Base-by-base conservation (phyloP, 1,140 invertebrate species). In the Danaus melanippus region DNA sequence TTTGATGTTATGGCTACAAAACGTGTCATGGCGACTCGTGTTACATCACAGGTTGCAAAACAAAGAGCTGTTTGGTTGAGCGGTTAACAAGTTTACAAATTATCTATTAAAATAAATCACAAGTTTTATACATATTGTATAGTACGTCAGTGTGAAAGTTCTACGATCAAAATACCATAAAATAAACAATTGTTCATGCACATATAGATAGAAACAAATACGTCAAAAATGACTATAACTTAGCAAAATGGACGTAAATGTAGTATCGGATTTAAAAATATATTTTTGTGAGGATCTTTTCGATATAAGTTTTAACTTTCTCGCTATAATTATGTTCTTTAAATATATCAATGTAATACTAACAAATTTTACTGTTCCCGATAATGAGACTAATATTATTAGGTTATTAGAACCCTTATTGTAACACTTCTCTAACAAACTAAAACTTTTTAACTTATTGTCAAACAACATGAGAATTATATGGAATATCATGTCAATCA, bases 381-480 rank as follows among this genome's bases (percentile, higher is more conserved):
- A 32, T 32, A 32, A 7, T 32, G 21, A 32, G 6, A 32, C 4
- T 41, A 45, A 8, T 45, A 46, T 53, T 53, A 15, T 15, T 15
- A 15, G 3, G 1, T 15, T 15, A 15, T 15, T 15, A 15, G 15
- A 15, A 15, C 15, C 11, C 10, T 15, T 42, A 40, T 42, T 53
- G 6, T 0, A 32, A 32, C 21, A 41, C 49, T 40, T 57, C n/a
- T 42, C 42, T n/a, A 53, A 45, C 46, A 8, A 46, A 47, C 9
- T 57, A 46, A 32, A 7, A 32, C 21, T 32, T 32, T 32, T 32
- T 32, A 32, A 32, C 21, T 46, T 53, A 15, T 56, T 75, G 45
- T 61, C 55, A 69, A 69, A 71, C 62, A 68, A 74, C 60, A 74
- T 71, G 71, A 60, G 10, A 73, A 75, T 60, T 75, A 64, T 54